Conservation (phyloP, 2,888 invertebrate genomes). For the Labia minor region DNA sequence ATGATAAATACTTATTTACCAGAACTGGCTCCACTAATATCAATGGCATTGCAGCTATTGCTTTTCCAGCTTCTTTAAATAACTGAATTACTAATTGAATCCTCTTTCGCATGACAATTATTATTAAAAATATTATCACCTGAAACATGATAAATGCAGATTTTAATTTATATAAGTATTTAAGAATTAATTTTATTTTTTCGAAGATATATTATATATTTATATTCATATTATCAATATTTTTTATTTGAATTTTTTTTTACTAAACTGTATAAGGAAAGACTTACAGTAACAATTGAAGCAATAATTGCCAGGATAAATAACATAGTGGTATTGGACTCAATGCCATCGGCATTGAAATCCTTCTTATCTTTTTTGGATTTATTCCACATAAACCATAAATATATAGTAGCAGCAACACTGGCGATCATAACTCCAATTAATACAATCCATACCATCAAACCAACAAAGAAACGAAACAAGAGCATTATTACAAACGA, state of each 20-base stretch:
- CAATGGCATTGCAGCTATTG: constrained; percentile 48
- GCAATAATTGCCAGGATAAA: constrained; percentile 49
- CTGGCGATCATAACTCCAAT: constrained; percentile 42
- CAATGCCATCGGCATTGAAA: constrained; percentile 30
- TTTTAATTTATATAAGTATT: no score
- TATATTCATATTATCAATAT: background rate
- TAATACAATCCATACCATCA: constrained; percentile 52
- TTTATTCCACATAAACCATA: constrained; percentile 45
- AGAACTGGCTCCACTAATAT: constrained; percentile 49
- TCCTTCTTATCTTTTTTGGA: constrained; percentile 32
- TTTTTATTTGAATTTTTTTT: background rate
- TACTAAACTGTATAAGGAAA: no score
- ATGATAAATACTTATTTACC: constrained; percentile 43
- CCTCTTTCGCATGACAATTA: constrained; percentile 50
- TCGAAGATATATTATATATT: background rate
- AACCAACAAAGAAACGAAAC: constrained; percentile 43
- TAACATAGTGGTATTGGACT: constrained; percentile 36
- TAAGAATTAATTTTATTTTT: background rate
- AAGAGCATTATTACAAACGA: constrained; percentile 45
- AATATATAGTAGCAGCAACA: constrained; percentile 43
- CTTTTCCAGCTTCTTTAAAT: constrained; percentile 56
- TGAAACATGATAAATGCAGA: constrained; percentile 28
- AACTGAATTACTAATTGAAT: constrained; percentile 50
- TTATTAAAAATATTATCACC: constrained; percentile 42
- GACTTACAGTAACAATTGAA: constrained; percentile 44